phyloP scores from a whole-genome alignment of 2,888 invertebrate species.

The Leptinotarsa tumamoca region DNA sequence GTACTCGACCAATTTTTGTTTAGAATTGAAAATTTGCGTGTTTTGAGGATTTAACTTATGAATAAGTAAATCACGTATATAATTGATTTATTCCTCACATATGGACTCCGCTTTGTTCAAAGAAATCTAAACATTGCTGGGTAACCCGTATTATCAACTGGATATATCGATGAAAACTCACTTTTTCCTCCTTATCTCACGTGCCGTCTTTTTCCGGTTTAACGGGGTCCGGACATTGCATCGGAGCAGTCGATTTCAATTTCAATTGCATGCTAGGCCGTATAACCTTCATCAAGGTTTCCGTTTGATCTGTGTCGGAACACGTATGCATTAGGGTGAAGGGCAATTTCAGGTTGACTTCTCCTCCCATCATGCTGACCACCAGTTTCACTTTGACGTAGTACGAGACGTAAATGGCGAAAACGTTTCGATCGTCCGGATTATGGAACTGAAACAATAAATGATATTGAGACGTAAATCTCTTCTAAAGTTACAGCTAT shows the following conservation, averaged over 20 bases:
- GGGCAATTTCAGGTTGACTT: conserved; percentile 82
- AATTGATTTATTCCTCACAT: no score
- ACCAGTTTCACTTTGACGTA: conserved; percentile 89
- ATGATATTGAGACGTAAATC: conserved; percentile 46
- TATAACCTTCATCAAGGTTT: conserved; percentile 37
- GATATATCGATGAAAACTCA: conserved; percentile 22
- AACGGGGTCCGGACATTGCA: conserved; percentile 42
- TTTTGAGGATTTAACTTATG: no score
- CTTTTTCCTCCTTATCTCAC: conserved; percentile 63
- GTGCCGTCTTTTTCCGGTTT: conserved; percentile 63
- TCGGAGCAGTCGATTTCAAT: conserved; percentile 37
- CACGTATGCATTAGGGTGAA: conserved; percentile 83
- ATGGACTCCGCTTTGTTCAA: no score
- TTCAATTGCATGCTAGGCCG: conserved; percentile 32
- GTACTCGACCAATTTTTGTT: no score
- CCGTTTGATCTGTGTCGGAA: conserved; percentile 70
- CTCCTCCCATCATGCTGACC: conserved; percentile 85
- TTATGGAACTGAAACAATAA: conserved; percentile 60
- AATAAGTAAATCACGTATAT: no score
- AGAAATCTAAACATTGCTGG: no score
- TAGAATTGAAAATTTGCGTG: no score
- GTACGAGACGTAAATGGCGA: conserved; percentile 91
- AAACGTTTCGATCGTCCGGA: conserved; percentile 84
- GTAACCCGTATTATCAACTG: no score
- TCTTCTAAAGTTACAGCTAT: neutral